Conservation (phyloP, 1,140 invertebrate species). For the Holcopasites calliopsidis region DNA sequence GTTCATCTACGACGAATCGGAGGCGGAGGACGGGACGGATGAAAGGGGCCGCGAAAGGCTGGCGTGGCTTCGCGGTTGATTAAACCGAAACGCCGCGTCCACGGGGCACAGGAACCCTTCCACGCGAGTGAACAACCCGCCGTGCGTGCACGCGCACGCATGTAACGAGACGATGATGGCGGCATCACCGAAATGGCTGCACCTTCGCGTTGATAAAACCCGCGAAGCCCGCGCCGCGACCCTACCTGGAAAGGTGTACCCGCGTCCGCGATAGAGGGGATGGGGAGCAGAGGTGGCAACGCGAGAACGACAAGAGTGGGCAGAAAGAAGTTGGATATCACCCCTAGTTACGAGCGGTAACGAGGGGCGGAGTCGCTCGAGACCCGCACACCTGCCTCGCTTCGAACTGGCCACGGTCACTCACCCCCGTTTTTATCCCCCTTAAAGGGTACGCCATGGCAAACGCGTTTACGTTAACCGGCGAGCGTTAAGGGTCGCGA, state of each 20-base stretch:
- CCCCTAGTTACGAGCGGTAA: slow-evolving; percentile 75
- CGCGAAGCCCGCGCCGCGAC: slow-evolving; percentile 43
- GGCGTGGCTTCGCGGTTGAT: slow-evolving; percentile 63
- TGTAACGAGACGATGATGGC: slow-evolving; percentile 65
- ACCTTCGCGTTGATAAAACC: slow-evolving; percentile 61
- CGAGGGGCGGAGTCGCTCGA: slow-evolving; percentile 76
- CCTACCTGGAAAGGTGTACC: slow-evolving; percentile 65
- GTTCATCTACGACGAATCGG: not conserved
- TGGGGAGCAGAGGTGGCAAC: slow-evolving; percentile 3
- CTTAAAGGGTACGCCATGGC: slow-evolving; percentile 57
- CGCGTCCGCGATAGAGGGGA: slow-evolving; percentile 36
- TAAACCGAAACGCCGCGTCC: slow-evolving; percentile 54
- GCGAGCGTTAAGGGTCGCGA: slow-evolving; percentile 38
- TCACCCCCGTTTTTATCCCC: slow-evolving; percentile 52
- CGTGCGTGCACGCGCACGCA: slow-evolving; percentile 32
- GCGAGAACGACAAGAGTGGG: slow-evolving; percentile 21
- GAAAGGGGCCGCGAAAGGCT: slow-evolving; percentile 50
- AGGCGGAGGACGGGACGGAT: slow-evolving; percentile 29
- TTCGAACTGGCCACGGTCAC: slow-evolving; percentile 66
- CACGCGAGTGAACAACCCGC: slow-evolving; percentile 8
- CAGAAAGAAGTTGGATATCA: slow-evolving; percentile 72
- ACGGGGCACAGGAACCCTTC: slow-evolving; percentile 36
- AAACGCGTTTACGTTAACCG: slow-evolving; percentile 56
- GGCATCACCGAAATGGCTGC: slow-evolving; percentile 69
- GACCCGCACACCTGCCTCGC: slow-evolving; percentile 70